Percentiles rank a stretch among this genome's conserved stretches.
Conservation (phyloP, 2,888 invertebrate genomes). For the Pseudolycoriella hygida region DNA sequence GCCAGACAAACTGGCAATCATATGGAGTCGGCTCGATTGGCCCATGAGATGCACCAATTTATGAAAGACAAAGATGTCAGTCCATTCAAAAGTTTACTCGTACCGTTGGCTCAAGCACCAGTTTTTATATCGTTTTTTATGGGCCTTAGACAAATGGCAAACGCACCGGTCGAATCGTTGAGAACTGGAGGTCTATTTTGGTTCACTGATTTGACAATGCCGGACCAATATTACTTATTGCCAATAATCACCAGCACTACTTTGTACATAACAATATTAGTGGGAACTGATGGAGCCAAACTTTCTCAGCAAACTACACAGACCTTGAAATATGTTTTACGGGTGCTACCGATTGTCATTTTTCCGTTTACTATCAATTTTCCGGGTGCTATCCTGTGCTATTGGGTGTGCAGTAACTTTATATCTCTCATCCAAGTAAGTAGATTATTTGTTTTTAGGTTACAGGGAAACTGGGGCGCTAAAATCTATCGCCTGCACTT, state of each 20-base stretch:
- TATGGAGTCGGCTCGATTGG: constrained; percentile 54
- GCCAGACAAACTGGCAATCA: constrained; percentile 72
- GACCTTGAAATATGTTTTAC: constrained; percentile 53
- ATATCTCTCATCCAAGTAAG: constrained; percentile 57
- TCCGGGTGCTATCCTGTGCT: constrained; percentile 71
- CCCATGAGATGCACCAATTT: constrained; percentile 60
- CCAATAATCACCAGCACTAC: constrained; percentile 75
- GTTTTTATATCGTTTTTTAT: constrained; percentile 86
- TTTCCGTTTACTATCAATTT: constrained; percentile 78
- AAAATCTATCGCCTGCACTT: too few species aligned
- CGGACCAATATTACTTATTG: constrained; percentile 76
- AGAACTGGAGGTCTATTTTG: constrained; percentile 74
- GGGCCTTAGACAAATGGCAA: constrained; percentile 74
- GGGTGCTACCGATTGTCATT: constrained; percentile 58
- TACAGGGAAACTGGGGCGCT: too few species aligned
- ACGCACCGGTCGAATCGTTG: constrained; percentile 80
- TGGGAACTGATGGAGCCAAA: constrained; percentile 60
- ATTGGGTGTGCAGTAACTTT: constrained; percentile 80
- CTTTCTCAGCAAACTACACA: constrained; percentile 48
- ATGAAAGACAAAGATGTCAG: constrained; percentile 70
- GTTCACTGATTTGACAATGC: constrained; percentile 81
- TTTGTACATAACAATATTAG: constrained; percentile 61
- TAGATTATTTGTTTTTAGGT: not conserved
- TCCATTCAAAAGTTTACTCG: constrained; percentile 60
- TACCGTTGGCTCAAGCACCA: constrained; percentile 68